Conservation (phyloP, 1,140 invertebrate genomes). For the Pygmarrhopalites habei region DNA sequence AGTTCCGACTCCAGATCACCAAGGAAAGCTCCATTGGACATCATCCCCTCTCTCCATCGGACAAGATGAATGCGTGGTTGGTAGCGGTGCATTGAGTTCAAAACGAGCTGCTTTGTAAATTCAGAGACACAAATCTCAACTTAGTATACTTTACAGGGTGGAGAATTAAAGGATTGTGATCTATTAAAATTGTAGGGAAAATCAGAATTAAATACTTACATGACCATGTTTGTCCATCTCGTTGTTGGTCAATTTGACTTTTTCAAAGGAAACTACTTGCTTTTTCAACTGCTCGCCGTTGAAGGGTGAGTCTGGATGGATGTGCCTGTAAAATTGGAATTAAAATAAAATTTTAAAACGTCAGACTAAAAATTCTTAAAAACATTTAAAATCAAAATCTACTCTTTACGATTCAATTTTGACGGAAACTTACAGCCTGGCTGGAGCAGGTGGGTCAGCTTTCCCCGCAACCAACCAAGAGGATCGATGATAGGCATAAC, state of each 20-base stretch:
- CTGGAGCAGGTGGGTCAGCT: conserved; percentile 56
- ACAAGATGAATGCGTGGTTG: conserved; percentile 61
- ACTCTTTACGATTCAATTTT: no score
- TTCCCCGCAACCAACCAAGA: conserved; percentile 64
- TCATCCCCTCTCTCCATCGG: conserved; percentile 44
- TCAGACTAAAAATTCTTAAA: no score
- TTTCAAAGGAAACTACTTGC: conserved; percentile 65
- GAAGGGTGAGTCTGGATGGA: conserved; percentile 60
- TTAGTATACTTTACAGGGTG: background rate
- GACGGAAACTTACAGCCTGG: no score
- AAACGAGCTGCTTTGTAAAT: conserved; percentile 51
- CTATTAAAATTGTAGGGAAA: background rate
- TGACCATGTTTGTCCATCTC: conserved; percentile 61
- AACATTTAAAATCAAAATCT: no score
- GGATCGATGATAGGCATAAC: conserved; percentile 62
- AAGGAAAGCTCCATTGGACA: conserved; percentile 41
- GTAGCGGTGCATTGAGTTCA: conserved; percentile 68
- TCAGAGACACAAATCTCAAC: background rate
- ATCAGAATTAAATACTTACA: conserved; percentile 46
- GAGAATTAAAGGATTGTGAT: conserved; percentile 3
- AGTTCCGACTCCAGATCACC: conserved; percentile 50
- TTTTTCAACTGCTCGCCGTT: conserved; percentile 56
- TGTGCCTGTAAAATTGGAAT: no score
- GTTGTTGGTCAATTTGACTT: conserved; percentile 65
- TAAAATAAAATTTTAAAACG: no score